A percentile compares a stretch with the other conserved stretches of the same genome.
Evolutionary conservation across 2,888 invertebrate species (phyloP).

Genomic region (Drosophila prostipennis): DNA sequence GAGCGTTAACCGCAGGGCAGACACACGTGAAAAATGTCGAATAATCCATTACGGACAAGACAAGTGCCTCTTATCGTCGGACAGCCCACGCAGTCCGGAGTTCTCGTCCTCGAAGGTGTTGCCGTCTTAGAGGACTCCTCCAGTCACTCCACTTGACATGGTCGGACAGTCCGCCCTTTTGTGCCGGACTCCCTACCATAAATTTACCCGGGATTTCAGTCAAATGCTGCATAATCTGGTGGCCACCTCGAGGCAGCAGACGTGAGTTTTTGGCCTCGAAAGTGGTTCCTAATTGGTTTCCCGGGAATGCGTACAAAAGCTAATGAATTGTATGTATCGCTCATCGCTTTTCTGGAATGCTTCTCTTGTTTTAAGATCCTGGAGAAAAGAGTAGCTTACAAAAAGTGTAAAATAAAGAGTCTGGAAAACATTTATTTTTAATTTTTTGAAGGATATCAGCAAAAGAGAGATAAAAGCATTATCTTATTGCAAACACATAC

Average conservation of each 20-base stretch:
- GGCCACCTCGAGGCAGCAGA: conserved; percentile 8
- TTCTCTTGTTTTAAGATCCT: no score
- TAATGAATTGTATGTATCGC: conserved; percentile 17
- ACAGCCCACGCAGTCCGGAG: conserved; percentile 20
- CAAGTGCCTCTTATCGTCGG: conserved; percentile 46
- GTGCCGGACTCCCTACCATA: conserved; percentile 8
- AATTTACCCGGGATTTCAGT: conserved; percentile 25
- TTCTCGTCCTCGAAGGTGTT: background rate
- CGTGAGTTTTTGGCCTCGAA: conserved; percentile 15
- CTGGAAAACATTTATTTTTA: no score
- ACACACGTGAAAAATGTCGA: conserved; percentile 64
- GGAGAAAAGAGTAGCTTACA: no score
- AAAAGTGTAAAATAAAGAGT: no score
- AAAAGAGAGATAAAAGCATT: no score
- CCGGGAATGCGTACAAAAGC: conserved; percentile 1
- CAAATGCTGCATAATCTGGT: conserved; percentile 35
- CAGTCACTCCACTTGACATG: conserved; percentile 42
- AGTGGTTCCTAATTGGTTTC: conserved; percentile 31
- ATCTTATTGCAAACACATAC: background rate
- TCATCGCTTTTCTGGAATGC: background rate
- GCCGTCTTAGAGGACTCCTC: background rate
- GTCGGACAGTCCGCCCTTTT: conserved; percentile 5
- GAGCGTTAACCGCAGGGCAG: conserved; percentile 43
- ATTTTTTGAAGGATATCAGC: no score
- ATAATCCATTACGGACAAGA: conserved; percentile 64